Conservation (phyloP, 2,888 invertebrate species). For the Nomada ruficornis region DNA sequence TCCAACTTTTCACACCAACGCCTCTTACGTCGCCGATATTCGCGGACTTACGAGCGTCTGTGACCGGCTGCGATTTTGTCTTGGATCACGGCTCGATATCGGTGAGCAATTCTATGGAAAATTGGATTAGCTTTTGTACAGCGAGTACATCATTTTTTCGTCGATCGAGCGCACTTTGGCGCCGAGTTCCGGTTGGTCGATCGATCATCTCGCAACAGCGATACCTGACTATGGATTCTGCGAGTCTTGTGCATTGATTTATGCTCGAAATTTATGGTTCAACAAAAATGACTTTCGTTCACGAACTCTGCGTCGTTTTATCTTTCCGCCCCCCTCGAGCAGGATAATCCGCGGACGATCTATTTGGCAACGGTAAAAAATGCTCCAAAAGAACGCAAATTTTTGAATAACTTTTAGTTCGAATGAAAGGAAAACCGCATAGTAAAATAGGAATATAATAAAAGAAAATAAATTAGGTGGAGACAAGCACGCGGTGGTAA, state of each 20-base stretch:
- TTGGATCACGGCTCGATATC: conserved; percentile 23
- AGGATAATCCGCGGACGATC: no score
- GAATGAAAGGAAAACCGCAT: not conserved
- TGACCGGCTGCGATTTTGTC: not conserved
- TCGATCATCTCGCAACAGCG: not conserved
- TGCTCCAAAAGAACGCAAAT: no score
- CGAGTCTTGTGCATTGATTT: not conserved
- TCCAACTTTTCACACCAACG: conserved; percentile 16
- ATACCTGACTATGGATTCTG: no score
- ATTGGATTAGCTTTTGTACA: conserved; percentile 40
- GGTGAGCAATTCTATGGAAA: conserved; percentile 26
- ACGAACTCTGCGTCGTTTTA: no score
- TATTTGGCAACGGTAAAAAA: no score
- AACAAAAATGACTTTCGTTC: no score
- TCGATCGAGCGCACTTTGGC: not conserved
- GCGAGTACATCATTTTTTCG: not conserved
- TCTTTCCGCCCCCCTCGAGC: no score
- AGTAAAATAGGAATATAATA: not conserved
- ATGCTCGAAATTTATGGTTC: not conserved
- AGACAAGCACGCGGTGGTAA: no score
- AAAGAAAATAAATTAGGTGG: no score
- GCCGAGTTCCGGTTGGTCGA: not conserved
- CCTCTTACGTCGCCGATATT: not conserved
- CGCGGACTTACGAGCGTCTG: no score
- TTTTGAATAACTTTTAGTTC: not conserved